Evolutionary conservation across 2,113 vertebrate genomes (phyloP).

Genomic region (cattle (Bos taurus)): ARS-UCD2.0 NC_037330.1:62122001-62122500

Average conservation of each 20-base stretch:
- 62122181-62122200: not conserved
- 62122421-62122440: not conserved
- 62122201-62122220: not conserved
- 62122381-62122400: not conserved
- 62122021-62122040: not conserved
- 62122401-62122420: not conserved
- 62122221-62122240: not conserved
- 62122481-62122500: not conserved
- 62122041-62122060: not conserved
- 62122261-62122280: not conserved
- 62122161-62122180: not conserved
- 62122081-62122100: not conserved
- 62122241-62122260: not conserved
- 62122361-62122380: not conserved
- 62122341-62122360: not conserved
- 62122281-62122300: not conserved
- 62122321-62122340: not conserved
- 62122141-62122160: not conserved
- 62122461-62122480: slow-evolving; percentile 4
- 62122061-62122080: not conserved
- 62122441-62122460: not conserved
- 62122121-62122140: not conserved
- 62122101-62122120: not conserved
- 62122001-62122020: not conserved
- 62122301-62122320: not conserved